Evolutionary conservation across 2,888 invertebrate genomes (phyloP), one percentile per base, ranked within the genome.

Genomic region (Luperina testacea): DNA sequence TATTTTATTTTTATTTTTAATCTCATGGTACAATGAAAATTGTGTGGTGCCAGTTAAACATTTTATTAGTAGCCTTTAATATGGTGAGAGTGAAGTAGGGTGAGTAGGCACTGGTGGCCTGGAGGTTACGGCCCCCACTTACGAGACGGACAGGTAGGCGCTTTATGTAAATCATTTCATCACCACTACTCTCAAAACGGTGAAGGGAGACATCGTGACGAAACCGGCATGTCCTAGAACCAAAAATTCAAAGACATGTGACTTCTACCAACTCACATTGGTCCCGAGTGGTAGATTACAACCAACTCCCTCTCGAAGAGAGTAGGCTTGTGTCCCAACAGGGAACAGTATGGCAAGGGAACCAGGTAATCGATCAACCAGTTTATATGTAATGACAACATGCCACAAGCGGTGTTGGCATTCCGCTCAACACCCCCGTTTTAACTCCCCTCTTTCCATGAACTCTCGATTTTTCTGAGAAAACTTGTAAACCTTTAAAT

Each of bases 1-100:
- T 80, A 68, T 75, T 59, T 82, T 78, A 53, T 70, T 72, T 65
- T 65, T 53, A 53, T 70, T 72, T 65, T 65, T 53, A 53, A 65
- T 82, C 42, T 17, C 57, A 38, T 45, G 27, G 20, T 64, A 53
- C 72, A 70, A 53, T 73, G n/a, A 63, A 64, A 59, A 70, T 70
- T 38, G 59, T 57, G 8, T 63, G 20, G 48, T 63, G 53, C 48
- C 15, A 32, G 51, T 72, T 51, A 51, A 59, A 57, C 15, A 59
- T 51, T 64, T 38, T 78, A 71, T 45, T n/a, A n/a, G 6, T 59
- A 27, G 20, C 11, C 17, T 17, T 17, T 72, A 72, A 24, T 38
- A 38, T 65, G 27, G n/a, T n/a, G n/a, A 59, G n/a, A 59, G 24
- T 5, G 57, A 59, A 59, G 57, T n/a, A 59, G 9, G 9, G 57